phyloP scores from a whole-genome alignment of 2,888 invertebrate species.

The Drosophila fungiperda region DNA sequence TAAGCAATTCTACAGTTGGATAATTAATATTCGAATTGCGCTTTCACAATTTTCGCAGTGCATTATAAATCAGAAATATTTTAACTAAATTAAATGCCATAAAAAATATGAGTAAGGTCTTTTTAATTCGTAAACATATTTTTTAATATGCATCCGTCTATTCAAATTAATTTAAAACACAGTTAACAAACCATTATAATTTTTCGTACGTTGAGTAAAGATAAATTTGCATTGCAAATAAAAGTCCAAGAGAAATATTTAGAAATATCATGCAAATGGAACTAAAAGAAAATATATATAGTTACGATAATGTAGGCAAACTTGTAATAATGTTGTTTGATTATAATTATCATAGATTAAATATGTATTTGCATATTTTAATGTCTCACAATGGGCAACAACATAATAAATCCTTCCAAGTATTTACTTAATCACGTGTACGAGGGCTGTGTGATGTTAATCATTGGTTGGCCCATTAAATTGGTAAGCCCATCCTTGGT shows the following conservation, averaged over 20 bases:
- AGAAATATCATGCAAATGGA: not conserved
- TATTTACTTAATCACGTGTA: not conserved
- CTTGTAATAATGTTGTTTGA: not conserved
- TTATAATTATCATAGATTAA: not conserved
- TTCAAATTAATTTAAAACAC: not conserved
- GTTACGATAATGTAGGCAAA: not conserved
- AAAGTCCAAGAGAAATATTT: not conserved
- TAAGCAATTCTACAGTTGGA: not conserved
- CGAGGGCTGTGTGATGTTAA: conserved; percentile 13
- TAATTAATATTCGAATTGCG: not conserved
- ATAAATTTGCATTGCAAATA: not conserved
- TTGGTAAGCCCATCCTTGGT: conserved; percentile 11
- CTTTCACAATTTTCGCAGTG: not conserved
- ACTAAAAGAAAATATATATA: not conserved
- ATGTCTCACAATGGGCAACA: not conserved
- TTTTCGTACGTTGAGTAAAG: not conserved
- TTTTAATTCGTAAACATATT: not conserved
- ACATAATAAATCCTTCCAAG: not conserved
- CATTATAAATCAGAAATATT: not conserved
- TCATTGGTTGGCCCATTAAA: conserved; percentile 30
- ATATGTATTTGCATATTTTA: not conserved
- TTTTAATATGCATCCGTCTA: not conserved
- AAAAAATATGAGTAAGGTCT: accelerated
- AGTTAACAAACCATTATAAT: not conserved
- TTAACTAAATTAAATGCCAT: not conserved